phyloP scores from a whole-genome alignment of 2,113 vertebrate species.

The Otolemur garnettii region DNA sequence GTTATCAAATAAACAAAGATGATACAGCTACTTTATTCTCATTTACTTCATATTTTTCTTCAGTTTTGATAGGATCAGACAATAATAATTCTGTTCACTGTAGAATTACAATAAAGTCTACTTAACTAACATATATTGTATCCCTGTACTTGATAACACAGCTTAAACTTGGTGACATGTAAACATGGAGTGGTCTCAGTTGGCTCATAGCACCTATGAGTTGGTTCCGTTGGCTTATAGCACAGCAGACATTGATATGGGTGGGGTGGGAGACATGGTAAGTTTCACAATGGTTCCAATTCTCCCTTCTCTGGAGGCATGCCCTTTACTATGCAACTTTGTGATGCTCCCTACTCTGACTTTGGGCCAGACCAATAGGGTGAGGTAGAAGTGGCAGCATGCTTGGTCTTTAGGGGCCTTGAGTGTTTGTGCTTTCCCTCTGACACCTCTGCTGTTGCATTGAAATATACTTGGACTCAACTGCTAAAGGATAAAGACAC shows the following conservation, averaged over 20 bases:
- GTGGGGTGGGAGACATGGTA: neutral
- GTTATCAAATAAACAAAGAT: neutral
- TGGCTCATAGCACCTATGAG: neutral
- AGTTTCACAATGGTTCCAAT: neutral
- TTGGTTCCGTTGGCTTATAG: neutral
- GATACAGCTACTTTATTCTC: slow-evolving; percentile 4
- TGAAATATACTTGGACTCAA: neutral
- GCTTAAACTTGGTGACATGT: neutral
- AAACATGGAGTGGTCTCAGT: neutral
- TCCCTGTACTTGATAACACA: neutral
- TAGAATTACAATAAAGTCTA: slow-evolving; percentile 6
- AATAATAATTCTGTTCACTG: neutral
- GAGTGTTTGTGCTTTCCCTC: neutral
- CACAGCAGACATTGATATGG: neutral
- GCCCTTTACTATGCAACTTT: neutral
- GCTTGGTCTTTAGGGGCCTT: neutral
- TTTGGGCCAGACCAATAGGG: neutral
- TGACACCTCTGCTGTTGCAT: neutral
- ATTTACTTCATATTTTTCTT: slow-evolving; percentile 36
- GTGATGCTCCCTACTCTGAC: neutral
- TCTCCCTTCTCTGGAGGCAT: neutral
- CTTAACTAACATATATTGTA: neutral
- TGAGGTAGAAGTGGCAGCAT: neutral
- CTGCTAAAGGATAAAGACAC: neutral
- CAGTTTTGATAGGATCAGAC: slow-evolving; percentile 12